Percentiles rank a stretch among this genome's conserved stretches.
Conservation (phyloP, 2,797 vertebrate genomes). For the Gorsachius magnificus region DNA sequence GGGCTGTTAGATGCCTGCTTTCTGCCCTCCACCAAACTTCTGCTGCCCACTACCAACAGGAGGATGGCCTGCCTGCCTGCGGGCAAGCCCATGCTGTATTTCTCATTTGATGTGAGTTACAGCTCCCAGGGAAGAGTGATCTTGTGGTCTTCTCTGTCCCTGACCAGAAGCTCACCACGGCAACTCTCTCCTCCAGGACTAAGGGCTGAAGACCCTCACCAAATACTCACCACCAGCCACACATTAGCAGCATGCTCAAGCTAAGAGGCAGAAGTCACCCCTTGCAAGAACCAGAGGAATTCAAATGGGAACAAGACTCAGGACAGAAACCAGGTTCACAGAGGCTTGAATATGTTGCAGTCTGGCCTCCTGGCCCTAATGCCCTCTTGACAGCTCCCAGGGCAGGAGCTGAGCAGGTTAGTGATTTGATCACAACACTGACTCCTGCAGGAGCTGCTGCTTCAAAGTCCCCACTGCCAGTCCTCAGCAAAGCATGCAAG, state of each 20-base stretch:
- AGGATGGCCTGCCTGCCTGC: neutral
- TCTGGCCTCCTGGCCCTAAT: neutral
- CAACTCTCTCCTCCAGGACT: neutral
- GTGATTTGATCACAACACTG: neutral
- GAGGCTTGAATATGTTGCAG: neutral
- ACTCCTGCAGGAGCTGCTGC: neutral
- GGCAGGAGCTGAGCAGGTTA: neutral
- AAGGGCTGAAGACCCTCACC: neutral
- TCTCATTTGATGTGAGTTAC: neutral
- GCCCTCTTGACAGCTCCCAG: constrained; percentile 38
- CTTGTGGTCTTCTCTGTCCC: neutral
- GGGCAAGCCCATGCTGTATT: neutral
- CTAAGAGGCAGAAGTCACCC: neutral
- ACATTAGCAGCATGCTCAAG: neutral
- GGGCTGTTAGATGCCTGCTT: neutral
- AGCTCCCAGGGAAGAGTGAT: neutral
- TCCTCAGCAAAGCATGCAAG: neutral
- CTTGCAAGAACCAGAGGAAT: neutral
- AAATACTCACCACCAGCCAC: neutral
- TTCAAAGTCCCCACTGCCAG: neutral
- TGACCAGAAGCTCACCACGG: neutral
- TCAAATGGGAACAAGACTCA: neutral
- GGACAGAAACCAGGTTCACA: constrained; percentile 3
- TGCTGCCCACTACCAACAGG: neutral
- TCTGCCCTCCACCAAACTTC: neutral